Evolutionary conservation across 1,140 invertebrate species (phyloP).

Genomic region (Habropoda laboriosa): DNA sequence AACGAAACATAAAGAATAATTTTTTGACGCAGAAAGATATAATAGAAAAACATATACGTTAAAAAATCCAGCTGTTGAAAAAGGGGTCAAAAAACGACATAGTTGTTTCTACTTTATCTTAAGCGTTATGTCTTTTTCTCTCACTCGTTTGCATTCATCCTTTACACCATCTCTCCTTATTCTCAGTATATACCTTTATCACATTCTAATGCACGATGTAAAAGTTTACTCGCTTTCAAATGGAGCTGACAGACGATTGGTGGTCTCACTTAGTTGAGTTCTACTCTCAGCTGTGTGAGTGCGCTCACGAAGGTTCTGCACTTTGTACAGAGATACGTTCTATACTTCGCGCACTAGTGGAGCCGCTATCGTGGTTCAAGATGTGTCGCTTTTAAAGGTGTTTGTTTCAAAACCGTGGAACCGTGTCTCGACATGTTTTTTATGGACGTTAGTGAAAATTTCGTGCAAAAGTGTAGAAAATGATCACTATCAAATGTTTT

Average conservation of each 20-base stretch:
- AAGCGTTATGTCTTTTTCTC: not conserved
- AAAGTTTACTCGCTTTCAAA: not conserved
- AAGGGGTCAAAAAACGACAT: not conserved
- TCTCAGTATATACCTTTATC: not conserved
- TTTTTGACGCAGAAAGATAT: not conserved
- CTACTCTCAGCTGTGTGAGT: constrained; percentile 1
- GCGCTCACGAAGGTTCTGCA: constrained; percentile 4
- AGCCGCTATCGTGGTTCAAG: constrained; percentile 31
- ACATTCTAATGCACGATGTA: not conserved
- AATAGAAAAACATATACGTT: not conserved
- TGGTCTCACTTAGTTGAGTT: not conserved
- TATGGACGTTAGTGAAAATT: not conserved
- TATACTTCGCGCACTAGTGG: constrained; percentile 33
- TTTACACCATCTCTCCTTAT: too few species aligned
- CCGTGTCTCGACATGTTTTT: constrained; percentile 28
- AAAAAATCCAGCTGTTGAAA: not conserved
- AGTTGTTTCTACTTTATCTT: not conserved
- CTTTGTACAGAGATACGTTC: not conserved
- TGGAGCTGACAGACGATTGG: constrained; percentile 18
- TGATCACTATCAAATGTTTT: not conserved
- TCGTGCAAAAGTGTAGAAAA: not conserved
- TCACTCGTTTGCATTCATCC: not conserved
- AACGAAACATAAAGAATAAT: too few species aligned
- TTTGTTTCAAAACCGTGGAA: not conserved
- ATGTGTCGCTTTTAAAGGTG: not conserved